phyloP scores from a whole-genome alignment of 2,888 invertebrate species.

The Cataglyphis altisquamis region DNA sequence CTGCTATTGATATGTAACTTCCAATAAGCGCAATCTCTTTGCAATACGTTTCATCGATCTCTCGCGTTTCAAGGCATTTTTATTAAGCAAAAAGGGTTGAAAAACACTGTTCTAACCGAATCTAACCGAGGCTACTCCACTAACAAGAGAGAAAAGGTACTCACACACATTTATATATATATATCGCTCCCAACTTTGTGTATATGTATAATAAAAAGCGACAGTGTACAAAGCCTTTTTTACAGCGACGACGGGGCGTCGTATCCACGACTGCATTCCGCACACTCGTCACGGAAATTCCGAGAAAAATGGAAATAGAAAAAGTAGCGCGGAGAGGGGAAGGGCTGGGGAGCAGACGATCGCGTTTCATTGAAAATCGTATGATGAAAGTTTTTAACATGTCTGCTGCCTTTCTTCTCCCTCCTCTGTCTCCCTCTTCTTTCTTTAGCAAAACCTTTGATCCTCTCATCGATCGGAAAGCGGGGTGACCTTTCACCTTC shows the following conservation, averaged over 20 bases:
- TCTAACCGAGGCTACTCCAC: slow-evolving; percentile 67
- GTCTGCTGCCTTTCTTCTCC: not conserved
- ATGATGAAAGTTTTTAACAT: slow-evolving; percentile 67
- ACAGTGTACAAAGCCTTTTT: slow-evolving; percentile 64
- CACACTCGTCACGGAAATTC: slow-evolving; percentile 50
- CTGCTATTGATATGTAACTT: slow-evolving; percentile 18
- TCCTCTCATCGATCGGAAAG: slow-evolving; percentile 62
- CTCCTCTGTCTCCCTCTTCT: not conserved
- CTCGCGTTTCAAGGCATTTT: slow-evolving; percentile 5
- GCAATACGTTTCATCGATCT: not conserved
- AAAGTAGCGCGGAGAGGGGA: slow-evolving; percentile 42
- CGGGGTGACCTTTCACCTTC: slow-evolving; percentile 70
- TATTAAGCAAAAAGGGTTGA: slow-evolving; percentile 46
- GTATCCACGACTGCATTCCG: slow-evolving; percentile 62
- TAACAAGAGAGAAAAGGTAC: slow-evolving; percentile 60
- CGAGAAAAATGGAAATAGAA: slow-evolving; percentile 59
- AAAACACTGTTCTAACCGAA: slow-evolving; percentile 65
- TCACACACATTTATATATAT: slow-evolving; percentile 17
- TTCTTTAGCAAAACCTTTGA: slow-evolving; percentile 21
- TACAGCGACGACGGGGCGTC: slow-evolving; percentile 61
- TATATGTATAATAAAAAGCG: slow-evolving; percentile 60
- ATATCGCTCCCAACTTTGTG: slow-evolving; percentile 54
- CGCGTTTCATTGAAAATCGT: slow-evolving; percentile 72
- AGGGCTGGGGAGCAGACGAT: slow-evolving; percentile 39
- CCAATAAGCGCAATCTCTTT: not conserved